These are phyloP conservation scores for Falco rusticolus DNA, from an alignment of 2,797 vertebrate species.

Conservation along the genomic window DNA sequence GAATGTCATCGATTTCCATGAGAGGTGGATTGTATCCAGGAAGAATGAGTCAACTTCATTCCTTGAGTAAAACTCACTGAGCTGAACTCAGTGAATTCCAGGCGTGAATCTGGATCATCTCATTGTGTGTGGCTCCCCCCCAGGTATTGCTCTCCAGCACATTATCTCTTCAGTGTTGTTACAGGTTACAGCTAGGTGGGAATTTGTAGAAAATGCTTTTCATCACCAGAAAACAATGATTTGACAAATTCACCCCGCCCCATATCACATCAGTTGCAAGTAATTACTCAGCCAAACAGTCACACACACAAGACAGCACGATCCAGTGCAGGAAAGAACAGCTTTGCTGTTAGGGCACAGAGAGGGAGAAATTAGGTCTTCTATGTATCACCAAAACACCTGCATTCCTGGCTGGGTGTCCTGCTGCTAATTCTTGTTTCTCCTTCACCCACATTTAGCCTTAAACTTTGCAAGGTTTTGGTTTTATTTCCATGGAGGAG, in stretches of 20 bases:
- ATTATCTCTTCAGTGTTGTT: accelerated
- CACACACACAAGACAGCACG: accelerated
- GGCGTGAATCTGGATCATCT: neutral
- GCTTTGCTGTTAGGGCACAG: neutral
- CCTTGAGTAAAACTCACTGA: neutral
- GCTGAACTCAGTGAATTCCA: neutral
- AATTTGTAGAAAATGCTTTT: neutral
- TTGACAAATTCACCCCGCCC: too few species aligned
- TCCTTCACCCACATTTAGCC: neutral
- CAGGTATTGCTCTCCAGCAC: neutral
- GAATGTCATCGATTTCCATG: conserved; percentile 47
- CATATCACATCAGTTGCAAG: neutral
- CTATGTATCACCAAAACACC: accelerated
- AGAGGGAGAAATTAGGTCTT: neutral
- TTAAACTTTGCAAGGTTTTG: neutral
- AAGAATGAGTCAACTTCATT: conserved; percentile 67
- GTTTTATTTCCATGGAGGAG: neutral
- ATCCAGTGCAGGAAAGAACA: neutral
- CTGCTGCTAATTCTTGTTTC: neutral
- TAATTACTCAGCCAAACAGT: neutral
- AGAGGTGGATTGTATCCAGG: conserved; percentile 45
- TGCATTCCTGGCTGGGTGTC: neutral
- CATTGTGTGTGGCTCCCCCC: too few species aligned
- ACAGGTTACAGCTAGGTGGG: neutral
- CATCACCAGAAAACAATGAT: neutral